Evolutionary conservation across 1,140 invertebrate species (phyloP).

Genomic region (Daktulosphaira vitifoliae): DNA sequence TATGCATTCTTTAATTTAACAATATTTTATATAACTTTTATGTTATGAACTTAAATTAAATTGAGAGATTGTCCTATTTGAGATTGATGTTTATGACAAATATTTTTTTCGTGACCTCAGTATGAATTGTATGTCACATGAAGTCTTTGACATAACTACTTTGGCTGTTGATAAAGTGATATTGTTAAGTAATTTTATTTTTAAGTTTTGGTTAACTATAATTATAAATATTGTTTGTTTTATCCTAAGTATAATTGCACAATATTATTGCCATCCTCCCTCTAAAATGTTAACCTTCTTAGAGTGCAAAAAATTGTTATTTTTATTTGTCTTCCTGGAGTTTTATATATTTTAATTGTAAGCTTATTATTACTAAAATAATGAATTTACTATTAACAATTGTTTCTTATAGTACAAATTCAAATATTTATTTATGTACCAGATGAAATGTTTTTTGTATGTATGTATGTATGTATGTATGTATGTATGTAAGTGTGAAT

Average conservation of each 20-base stretch:
- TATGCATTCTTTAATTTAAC: no score
- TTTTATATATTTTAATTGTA: no score
- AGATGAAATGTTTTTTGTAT: neutral
- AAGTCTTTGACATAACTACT: neutral
- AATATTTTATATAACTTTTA: no score
- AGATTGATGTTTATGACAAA: no score
- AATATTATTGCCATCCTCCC: neutral
- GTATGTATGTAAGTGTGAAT: no score
- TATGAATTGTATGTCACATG: no score
- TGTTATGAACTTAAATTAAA: no score
- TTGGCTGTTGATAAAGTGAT: constrained; percentile 30
- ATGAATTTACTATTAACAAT: constrained; percentile 18
- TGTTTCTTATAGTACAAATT: constrained; percentile 19
- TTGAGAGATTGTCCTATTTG: no score
- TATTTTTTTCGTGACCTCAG: no score
- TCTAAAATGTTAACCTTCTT: constrained; percentile 10
- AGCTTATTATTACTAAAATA: neutral
- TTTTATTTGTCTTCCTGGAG: constrained; percentile 22
- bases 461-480: no score
- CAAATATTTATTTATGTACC: no score
- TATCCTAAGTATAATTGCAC: neutral
- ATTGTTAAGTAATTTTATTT: constrained; percentile 30
- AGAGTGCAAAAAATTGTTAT: constrained; percentile 14
- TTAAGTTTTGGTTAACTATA: constrained; percentile 17
- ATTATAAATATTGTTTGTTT: constrained; percentile 9